These are phyloP conservation scores for Dromius quadrimaculatus DNA, from an alignment of 2,888 invertebrate species.

Conservation along the genomic window DNA sequence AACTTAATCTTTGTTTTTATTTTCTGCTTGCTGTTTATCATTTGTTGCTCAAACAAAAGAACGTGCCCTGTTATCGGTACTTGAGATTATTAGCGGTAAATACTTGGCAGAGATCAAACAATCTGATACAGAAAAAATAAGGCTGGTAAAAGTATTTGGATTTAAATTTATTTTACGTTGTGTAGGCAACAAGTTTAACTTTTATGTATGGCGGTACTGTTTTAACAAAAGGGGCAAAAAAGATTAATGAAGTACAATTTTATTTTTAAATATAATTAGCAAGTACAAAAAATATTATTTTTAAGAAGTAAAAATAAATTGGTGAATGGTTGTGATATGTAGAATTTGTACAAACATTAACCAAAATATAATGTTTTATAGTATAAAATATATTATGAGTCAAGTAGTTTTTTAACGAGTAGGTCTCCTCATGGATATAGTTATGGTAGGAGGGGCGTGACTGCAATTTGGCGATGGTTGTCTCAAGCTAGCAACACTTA, in stretches of 20 bases:
- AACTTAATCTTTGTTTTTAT: neutral
- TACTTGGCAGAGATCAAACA: no score
- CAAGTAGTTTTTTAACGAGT: slow-evolving; percentile 38
- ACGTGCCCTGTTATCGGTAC: neutral
- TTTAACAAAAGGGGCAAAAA: neutral
- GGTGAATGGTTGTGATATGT: slow-evolving; percentile 21
- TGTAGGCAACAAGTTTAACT: neutral
- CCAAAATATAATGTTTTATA: neutral
- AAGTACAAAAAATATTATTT: slow-evolving; percentile 28
- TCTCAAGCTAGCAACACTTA: slow-evolving; percentile 45
- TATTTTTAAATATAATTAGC: neutral
- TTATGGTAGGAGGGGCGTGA: slow-evolving; percentile 42
- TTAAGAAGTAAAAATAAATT: slow-evolving; percentile 5
- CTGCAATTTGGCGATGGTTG: slow-evolving; percentile 49
- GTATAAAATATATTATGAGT: no score
- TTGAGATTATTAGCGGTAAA: slow-evolving; percentile 10
- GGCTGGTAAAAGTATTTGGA: no score
- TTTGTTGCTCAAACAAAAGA: slow-evolving; percentile 3
- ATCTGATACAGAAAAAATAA: no score
- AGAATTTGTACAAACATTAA: slow-evolving; percentile 11
- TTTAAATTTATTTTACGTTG: neutral
- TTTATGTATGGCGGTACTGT: neutral
- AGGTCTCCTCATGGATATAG: slow-evolving; percentile 47
- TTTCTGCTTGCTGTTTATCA: neutral
- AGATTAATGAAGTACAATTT: neutral